phyloP scores from a whole-genome alignment of 2,797 vertebrate species.

The Parotocinclus haroldoi region DNA sequence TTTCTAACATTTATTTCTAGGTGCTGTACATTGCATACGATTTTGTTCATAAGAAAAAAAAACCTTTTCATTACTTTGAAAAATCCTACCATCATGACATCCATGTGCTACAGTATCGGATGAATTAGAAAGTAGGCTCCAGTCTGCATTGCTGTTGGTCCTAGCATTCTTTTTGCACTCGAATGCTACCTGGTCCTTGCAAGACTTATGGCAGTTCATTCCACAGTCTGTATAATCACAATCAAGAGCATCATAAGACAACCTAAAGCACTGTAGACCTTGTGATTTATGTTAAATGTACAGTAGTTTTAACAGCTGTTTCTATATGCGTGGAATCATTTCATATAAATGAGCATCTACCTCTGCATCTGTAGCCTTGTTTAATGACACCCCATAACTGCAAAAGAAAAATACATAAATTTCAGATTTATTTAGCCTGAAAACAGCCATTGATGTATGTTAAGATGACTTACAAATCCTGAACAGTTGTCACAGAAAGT shows the following conservation, averaged over 20 bases:
- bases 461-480: constrained; percentile 77
- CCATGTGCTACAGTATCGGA: constrained; percentile 12
- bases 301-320: too few species aligned
- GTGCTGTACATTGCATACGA: too few species aligned
- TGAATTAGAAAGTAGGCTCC: constrained; percentile 18
- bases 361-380: constrained; percentile 84
- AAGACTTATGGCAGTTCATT: constrained; percentile 84
- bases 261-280: neutral
- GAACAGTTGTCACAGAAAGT: constrained; percentile 81
- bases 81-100: constrained; percentile 14
- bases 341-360: constrained; percentile 52
- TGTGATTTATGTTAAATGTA: neutral
- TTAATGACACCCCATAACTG: constrained; percentile 89
- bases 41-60: too few species aligned
- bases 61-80: constrained; percentile 47
- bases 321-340: too few species aligned
- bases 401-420: neutral
- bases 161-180: constrained; percentile 72
- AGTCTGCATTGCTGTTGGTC: constrained; percentile 14
- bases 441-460: neutral
- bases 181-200: constrained; percentile 74
- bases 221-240: constrained; percentile 75
- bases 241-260: neutral
- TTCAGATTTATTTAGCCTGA: neutral
- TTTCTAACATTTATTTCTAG: too few species aligned